These are phyloP conservation scores for Campylorhamphus procurvoides DNA, from an alignment of 2,113 vertebrate species.

Conservation along the genomic window DNA sequence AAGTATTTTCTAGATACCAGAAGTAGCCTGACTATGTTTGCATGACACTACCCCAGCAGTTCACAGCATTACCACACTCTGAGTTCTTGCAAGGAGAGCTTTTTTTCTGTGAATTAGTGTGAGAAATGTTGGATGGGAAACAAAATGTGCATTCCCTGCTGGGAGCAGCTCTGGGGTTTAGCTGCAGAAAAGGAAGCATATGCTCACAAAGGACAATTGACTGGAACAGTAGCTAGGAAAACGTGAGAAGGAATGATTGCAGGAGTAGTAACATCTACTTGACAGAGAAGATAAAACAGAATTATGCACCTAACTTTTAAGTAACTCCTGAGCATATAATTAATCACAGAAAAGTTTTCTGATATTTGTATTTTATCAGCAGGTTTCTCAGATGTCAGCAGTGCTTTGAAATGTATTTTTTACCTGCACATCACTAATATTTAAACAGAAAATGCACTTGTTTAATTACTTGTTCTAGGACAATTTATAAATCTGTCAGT, in stretches of 20 bases:
- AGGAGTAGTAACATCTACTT: neutral
- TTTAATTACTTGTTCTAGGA: conserved; percentile 28
- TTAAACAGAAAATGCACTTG: neutral
- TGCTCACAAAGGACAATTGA: neutral
- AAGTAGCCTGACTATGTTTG: neutral
- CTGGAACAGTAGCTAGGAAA: neutral
- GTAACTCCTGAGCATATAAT: neutral
- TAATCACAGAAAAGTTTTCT: neutral
- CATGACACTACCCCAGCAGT: neutral
- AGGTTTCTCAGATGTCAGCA: neutral
- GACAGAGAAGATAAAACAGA: neutral
- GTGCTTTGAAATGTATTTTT: neutral
- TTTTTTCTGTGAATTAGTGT: neutral
- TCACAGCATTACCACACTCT: neutral
- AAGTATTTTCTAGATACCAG: neutral
- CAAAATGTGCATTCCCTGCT: neutral
- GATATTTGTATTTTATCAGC: neutral
- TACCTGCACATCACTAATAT: neutral
- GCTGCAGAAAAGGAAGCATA: neutral
- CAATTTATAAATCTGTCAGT: conserved; percentile 9
- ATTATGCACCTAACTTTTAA: neutral
- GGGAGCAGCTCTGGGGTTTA: neutral
- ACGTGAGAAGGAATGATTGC: neutral
- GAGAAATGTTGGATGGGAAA: neutral
- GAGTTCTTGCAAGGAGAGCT: neutral